phyloP scores from a whole-genome alignment of 2,888 invertebrate genomes.

The Hipparchia semele region DNA sequence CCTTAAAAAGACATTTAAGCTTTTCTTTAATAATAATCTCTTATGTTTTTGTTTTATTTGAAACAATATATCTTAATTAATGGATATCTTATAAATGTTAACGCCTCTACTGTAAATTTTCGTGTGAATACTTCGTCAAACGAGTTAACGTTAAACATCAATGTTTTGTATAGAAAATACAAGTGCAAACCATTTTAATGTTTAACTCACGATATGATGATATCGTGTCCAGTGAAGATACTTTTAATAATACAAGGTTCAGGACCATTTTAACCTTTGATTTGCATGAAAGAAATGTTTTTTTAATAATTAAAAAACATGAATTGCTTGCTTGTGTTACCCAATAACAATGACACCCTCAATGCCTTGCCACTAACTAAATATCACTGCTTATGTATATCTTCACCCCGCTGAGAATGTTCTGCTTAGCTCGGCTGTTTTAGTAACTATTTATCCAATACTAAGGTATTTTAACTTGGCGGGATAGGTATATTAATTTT shows the following conservation, averaged over 20 bases:
- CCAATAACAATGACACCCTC: constrained; percentile 61
- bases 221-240: no score
- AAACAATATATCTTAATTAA: not conserved
- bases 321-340: constrained; percentile 73
- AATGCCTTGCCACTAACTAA: constrained; percentile 82
- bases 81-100: not conserved
- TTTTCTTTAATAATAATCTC: not conserved
- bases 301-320: no score
- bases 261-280: constrained; percentile 23
- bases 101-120: constrained; percentile 29
- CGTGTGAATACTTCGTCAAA: not conserved
- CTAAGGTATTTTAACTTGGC: constrained; percentile 56
- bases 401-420: constrained; percentile 81
- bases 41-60: not conserved
- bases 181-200: no score
- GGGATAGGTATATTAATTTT: constrained; percentile 55
- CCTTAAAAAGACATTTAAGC: not conserved
- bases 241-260: not conserved
- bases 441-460: constrained; percentile 33
- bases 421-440: constrained; percentile 79
- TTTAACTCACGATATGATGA: not conserved
- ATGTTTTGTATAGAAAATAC: no score
- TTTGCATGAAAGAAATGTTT: constrained; percentile 31
- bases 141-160: no score
- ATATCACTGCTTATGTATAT: constrained; percentile 76